Evolutionary conservation across 2,113 vertebrate species (phyloP).

Genomic region (Sterna hirundo): DNA sequence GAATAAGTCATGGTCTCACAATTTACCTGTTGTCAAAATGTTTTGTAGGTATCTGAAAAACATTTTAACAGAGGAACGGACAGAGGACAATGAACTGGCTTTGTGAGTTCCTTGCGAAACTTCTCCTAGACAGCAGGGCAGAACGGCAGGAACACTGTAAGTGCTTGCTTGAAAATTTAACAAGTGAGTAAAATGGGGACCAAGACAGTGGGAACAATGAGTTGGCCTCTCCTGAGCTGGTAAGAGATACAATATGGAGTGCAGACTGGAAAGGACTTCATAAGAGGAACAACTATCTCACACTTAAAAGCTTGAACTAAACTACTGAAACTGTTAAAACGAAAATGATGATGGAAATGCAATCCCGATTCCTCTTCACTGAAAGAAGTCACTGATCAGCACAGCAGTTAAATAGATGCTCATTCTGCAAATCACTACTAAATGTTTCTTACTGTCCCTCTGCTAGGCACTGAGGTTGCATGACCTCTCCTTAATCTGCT

Average conservation of each 20-base stretch:
- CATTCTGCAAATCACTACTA: neutral
- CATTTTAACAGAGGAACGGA: neutral
- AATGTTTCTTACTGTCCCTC: neutral
- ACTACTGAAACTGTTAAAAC: neutral
- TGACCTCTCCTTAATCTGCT: conserved; percentile 21
- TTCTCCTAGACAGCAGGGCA: neutral
- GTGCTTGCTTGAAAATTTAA: neutral
- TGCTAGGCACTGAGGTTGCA: neutral
- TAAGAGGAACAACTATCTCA: neutral
- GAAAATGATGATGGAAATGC: neutral
- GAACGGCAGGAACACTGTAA: neutral
- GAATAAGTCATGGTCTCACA: neutral
- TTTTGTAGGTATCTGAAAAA: neutral
- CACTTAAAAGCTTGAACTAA: neutral
- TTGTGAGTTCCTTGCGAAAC: neutral
- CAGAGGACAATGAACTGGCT: neutral
- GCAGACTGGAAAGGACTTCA: neutral
- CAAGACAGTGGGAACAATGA: neutral
- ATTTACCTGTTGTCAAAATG: neutral
- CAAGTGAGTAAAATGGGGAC: neutral
- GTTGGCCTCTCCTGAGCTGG: neutral
- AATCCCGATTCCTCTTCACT: neutral
- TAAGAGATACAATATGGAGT: neutral
- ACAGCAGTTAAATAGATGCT: neutral
- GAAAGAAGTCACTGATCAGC: neutral